A percentile compares a stretch with the other conserved stretches of the same genome.
These are phyloP conservation scores for Lagopus muta DNA, from an alignment of 2,113 vertebrate species.

Conservation along the genomic window DNA sequence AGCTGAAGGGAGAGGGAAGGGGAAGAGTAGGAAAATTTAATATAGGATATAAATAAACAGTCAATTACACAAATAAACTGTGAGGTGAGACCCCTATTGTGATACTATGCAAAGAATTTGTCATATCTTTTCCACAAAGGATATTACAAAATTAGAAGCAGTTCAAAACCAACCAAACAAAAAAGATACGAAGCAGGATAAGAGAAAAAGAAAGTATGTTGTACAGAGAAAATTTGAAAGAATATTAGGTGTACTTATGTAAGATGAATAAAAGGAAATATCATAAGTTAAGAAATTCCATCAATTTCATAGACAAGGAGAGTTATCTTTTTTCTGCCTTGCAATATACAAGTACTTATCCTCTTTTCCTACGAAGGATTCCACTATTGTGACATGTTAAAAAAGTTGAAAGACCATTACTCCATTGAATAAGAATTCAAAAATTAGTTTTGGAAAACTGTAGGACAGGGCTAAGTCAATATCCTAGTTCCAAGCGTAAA, in stretches of 20 bases:
- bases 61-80: not conserved
- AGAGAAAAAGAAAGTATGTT: not conserved
- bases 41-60: not conserved
- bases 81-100: not conserved
- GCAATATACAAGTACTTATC: not conserved
- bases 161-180: not conserved
- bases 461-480: not conserved
- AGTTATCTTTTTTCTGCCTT: not conserved
- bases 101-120: not conserved
- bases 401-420: not conserved
- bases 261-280: not conserved
- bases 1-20: not conserved
- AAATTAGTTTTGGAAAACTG: not conserved
- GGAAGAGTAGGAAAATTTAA: not conserved
- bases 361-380: not conserved
- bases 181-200: not conserved
- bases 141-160: not conserved
- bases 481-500: not conserved
- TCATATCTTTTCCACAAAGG: not conserved
- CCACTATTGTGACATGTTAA: not conserved
- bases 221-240: not conserved
- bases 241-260: not conserved
- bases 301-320: not conserved
- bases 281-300: not conserved
- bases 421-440: not conserved